Evolutionary conservation across 2,797 vertebrate species (phyloP).

Genomic region (Phalloptychus januarius): DNA sequence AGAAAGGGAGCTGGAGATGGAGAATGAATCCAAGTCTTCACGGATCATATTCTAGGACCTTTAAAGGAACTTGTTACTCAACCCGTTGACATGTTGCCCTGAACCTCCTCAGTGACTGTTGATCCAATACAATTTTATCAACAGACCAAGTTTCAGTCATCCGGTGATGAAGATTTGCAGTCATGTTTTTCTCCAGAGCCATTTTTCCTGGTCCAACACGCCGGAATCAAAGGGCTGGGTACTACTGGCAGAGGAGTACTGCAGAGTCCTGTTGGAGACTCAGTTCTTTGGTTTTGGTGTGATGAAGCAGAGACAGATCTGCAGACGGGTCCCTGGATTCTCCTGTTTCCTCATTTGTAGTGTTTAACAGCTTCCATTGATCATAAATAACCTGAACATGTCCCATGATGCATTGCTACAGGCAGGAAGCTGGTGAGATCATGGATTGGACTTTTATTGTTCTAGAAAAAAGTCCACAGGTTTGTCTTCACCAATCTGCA

Average conservation of each 20-base stretch:
- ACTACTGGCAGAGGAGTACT: not conserved
- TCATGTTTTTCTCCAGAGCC: not conserved
- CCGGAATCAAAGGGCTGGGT: not conserved
- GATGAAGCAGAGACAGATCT: not conserved
- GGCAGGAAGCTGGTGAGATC: not conserved
- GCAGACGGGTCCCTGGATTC: not conserved
- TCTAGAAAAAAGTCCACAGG: not conserved
- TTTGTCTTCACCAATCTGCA: not conserved
- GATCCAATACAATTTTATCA: not conserved
- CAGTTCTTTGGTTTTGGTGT: not conserved
- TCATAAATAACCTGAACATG: not conserved
- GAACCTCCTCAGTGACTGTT: not conserved
- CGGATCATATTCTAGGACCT: slow-evolving; percentile 58
- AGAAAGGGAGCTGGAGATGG: slow-evolving; percentile 60
- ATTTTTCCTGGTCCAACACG: not conserved
- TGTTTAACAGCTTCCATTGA: not conserved
- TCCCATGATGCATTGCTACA: not conserved
- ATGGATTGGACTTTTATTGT: not conserved
- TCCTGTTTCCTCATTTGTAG: not conserved
- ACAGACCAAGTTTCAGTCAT: not conserved
- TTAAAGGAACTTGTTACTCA: not conserved
- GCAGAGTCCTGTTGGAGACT: not conserved
- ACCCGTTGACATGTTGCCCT: not conserved
- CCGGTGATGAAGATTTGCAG: not conserved
- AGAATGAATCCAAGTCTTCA: slow-evolving; percentile 80